Percentiles rank a stretch among this genome's conserved stretches.
Evolutionary conservation across 2,888 invertebrate genomes (phyloP).

Genomic region (Anthophora plumipes): DNA sequence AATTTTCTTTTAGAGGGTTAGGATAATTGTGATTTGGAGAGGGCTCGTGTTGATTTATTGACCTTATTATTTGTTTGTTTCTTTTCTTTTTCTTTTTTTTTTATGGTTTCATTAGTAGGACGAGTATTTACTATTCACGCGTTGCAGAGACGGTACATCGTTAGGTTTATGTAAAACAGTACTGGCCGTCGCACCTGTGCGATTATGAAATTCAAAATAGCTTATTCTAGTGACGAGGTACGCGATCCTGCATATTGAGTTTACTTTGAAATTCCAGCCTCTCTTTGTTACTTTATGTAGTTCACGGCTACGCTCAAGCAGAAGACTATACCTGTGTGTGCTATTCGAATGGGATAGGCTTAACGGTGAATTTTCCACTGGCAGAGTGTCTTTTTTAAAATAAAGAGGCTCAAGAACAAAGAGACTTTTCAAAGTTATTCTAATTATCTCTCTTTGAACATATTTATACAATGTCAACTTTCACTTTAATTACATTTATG

Average conservation of each 20-base stretch:
- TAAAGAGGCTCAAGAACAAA: neutral
- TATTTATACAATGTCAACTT: neutral
- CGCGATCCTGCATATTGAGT: constrained; percentile 1
- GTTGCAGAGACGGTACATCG: neutral
- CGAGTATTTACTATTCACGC: too few relatives aligned
- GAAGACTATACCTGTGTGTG: neutral
- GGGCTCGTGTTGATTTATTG: neutral
- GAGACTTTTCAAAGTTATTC: neutral
- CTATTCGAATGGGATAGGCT: constrained; percentile 10
- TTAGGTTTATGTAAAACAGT: constrained; percentile 7
- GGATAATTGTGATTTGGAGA: too few relatives aligned
- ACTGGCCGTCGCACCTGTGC: neutral
- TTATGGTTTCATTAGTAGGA: neutral
- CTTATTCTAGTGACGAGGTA: neutral
- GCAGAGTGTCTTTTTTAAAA: neutral
- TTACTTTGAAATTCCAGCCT: constrained; percentile 12
- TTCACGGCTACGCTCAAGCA: constrained; percentile 5
- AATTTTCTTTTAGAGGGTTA: neutral
- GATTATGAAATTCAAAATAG: constrained; percentile 6
- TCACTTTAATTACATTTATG: neutral
- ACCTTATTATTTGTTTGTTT: too few relatives aligned
- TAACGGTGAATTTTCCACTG: neutral
- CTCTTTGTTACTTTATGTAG: constrained; percentile 26
- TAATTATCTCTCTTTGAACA: neutral
- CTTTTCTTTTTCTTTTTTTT: neutral